Base-by-base conservation (phyloP, 2,113 vertebrate genomes). In the Merops nubicus region DNA sequence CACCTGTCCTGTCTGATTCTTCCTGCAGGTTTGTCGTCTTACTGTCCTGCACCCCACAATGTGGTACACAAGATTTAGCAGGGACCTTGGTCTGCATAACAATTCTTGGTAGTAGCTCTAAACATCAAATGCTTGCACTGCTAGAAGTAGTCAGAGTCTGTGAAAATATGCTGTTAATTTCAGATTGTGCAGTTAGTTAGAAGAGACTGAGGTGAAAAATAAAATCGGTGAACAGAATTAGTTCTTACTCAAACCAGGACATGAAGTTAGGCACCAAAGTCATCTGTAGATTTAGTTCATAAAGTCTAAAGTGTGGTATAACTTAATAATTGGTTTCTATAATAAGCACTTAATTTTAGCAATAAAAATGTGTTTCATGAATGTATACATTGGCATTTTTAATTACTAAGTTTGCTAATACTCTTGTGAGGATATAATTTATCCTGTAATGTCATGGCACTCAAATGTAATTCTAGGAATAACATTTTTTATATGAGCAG, bases 351-450 rank as follows among this genome's bases (percentile, higher is more conserved):
- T 92, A 45, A 75, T 88, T 96, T 95, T 78, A 82, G 64, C 84
- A 93, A 81, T 93, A 93, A 92, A 93, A 89, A 59, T 54, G 31
- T 72, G 17, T 92, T 95, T 95, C 76, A 68, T 89, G 73, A 62
- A 51, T 75, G 56, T 81, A 87, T 89, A 67, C 78, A 91, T 96
- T 92, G 80, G 33, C 43, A 81, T 92, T 92, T 93, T 95, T 93
- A 95, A 87, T 95, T 91, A 91, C 34, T 38, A 12, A 56, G 74
- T 95, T 95, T 96, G 89, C 86, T 70, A 92, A 63, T 84, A 23
- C 20, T 83, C 47, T 86, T 77, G 34, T 91, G 73, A 86, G 63
- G 76, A 43, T 86, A 84, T 84, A 89, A 91, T 96, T 93, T 89
- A 86, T 86, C 59, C 57, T 96, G 60, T 74, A 77, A 74, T 86